Base-by-base conservation (phyloP, 2,888 invertebrate species). In the Aspidiotus rigidus region DNA sequence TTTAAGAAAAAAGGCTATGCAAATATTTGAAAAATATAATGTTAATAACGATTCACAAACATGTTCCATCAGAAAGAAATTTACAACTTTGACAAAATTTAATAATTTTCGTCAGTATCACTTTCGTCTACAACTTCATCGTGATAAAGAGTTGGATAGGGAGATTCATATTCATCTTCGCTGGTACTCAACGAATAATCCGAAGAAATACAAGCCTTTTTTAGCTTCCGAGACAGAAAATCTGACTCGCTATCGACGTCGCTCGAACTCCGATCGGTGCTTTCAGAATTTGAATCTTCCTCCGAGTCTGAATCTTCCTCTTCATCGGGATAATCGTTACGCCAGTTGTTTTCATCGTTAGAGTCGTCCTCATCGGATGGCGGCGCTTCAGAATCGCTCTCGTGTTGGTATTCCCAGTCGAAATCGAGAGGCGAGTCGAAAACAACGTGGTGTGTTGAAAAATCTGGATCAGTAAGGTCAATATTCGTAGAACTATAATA, bases 301-400 rank as follows among this genome's bases (percentile, higher is more conserved):
- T 28, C 28, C 1, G 28, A 28, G 5, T 28, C 28, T 28, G 28
- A 28, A 5, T 67, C 17, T 28, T 62, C 62, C 7, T 49, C 59
- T 60, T 67, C 67, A 39, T 67, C 67, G 15, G 67, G 67, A 39
- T 67, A 67, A 49, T 67, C 67, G 60, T 67, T 67, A 6, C 59
- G 57, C 67, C 67, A 67, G 10, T 59, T 59, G 53, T 67, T 67
- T 28, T 67, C 67, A 49, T 67, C 67, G n/a, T 67, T 67, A 13
- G 67, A 67, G n/a, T 66, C 66, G 15, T 67, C 67, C 1, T 67
- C 67, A n/a, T 67, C 67, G 11, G 56, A 56, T 2, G 41, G 42
- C n/a, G 11, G 15, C 10, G 16, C 8, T 40, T 67, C 67, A 10
- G 59, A 59, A 41, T 67, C 67, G 5, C 59, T 17, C n/a, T 67